Evolutionary conservation across 2,113 vertebrate species (phyloP).

Genomic region (Gallinago media): DNA sequence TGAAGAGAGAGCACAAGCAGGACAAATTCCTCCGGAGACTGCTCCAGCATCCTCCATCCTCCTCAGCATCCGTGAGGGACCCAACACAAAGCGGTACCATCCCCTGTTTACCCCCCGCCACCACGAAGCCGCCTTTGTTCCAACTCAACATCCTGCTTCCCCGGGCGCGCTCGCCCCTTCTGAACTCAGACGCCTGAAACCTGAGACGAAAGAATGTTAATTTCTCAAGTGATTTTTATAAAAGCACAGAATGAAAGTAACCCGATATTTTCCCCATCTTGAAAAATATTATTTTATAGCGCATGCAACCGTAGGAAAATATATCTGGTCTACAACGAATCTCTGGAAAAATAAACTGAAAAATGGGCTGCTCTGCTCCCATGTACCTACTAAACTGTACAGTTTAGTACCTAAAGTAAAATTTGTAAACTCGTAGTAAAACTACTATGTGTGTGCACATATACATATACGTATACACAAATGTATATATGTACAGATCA

Average conservation of each 20-base stretch:
- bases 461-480: background rate
- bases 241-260: constrained; percentile 9
- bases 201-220: constrained; percentile 25
- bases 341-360: constrained; percentile 15
- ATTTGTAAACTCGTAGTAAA: too few species aligned
- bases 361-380: background rate
- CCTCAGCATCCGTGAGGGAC: background rate
- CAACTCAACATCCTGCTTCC: background rate
- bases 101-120: background rate
- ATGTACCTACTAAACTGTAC: background rate
- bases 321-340: background rate
- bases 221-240: constrained; percentile 37
- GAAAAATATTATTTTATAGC: constrained; percentile 29
- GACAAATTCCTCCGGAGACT: background rate
- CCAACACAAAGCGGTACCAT: background rate
- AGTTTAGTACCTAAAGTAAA: too few species aligned
- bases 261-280: background rate
- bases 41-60: background rate
- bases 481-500: background rate
- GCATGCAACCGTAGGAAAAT: background rate
- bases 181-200: background rate
- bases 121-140: background rate
- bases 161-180: background rate
- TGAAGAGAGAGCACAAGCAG: background rate
- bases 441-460: too few species aligned